Evolutionary conservation across 2,797 vertebrate genomes (phyloP), one percentile per base, ranked within the genome.

Genomic region (Distichodus sexfasciatus): DNA sequence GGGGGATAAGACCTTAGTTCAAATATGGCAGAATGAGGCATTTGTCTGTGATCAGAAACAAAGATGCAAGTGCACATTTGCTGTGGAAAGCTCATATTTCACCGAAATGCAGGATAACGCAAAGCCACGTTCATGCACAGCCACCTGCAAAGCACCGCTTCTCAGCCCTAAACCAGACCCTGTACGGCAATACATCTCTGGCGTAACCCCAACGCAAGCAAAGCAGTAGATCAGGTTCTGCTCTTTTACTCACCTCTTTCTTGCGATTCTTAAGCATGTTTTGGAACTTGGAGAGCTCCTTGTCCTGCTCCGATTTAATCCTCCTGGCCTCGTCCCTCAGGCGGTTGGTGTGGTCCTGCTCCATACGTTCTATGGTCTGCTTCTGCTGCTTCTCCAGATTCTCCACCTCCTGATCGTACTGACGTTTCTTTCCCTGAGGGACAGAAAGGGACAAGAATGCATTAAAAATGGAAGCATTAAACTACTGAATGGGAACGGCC

Each of bases 311-410:
- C 0, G 87, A 92, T 89, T 99, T 99, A 80, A 99, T 99, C 66
- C 95, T 93, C 67, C 96, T 97, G 19, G 97, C 97, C 82, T 99
- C 96, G 29, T 99, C 97, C 60, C 97, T 83, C 55, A 99, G 84
- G 1, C 95, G 95, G 72, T 91, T 96, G 47, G 97, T 99, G 81
- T 99, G 97, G 44, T 99, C 97, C 86, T 98, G 95, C 73, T 99
- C 97, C 82, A 98, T 87, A 2, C 96, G 94, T 85, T 99, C 97
- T 26, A 99, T 97, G 11, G 94, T 95, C 86, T 99, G 97, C 73
- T 99, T 99, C 88, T 99, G 97, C 82, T 98, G 96, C 82, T 96
- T 96, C 70, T 99, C 96, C 26, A 99, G 87, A 79, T 96, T 98
- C 83, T 99, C 97, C 74, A 99, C 94, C 77, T 99, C 97, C 79